Evolutionary conservation across 1,140 invertebrate species (phyloP), one percentile per base, ranked within the genome.

Genomic region (Polypedilum pembai): DNA sequence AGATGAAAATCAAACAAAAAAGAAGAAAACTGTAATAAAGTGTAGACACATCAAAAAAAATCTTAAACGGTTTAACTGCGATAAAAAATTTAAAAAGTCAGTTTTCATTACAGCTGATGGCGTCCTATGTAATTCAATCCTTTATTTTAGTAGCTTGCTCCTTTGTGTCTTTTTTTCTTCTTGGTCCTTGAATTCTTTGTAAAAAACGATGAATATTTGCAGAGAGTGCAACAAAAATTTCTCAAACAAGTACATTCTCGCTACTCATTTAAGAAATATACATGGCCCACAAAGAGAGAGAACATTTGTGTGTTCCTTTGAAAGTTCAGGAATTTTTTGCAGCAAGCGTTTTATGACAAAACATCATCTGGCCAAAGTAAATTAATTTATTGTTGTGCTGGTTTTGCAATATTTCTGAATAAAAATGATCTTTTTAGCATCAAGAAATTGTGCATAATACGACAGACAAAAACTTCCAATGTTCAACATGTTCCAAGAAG

Each of bases 161-260:
- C 45, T 56, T 33, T 56, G 45, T 56, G n/a, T 56, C 45, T 56
- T 56, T 56, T 56, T 56, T 56, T 56, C n/a, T n/a, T n/a, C 12
- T 56, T 56, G 12, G 12, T 56, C 45, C 45, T 56, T 12, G 12
- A 15, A 56, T 56, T 56, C n/a, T 56, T 56, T 56, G n/a, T 56
- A 56, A 56, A 56, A 56, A 56, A 56, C n/a, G 12, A 56, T 56
- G 45, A 56, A 56, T 56, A 56, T 56, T 56, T 56, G 45, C n/a
- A 12, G 45, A 56, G 45, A 56, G 45, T 56, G 45, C n/a, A 56
- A 56, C 45, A 56, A 56, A 56, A 56, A 56, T 15, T 56, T 56
- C 12, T 56, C 45, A 12, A 56, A 56, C 15, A 56, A 56, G 45
- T 56, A 56, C 12, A 56, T 56, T 15, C n/a, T 56, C 4, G 45